These are phyloP conservation scores for Cordilura impudica DNA, from an alignment of 2,888 invertebrate genomes.

Conservation along the genomic window DNA sequence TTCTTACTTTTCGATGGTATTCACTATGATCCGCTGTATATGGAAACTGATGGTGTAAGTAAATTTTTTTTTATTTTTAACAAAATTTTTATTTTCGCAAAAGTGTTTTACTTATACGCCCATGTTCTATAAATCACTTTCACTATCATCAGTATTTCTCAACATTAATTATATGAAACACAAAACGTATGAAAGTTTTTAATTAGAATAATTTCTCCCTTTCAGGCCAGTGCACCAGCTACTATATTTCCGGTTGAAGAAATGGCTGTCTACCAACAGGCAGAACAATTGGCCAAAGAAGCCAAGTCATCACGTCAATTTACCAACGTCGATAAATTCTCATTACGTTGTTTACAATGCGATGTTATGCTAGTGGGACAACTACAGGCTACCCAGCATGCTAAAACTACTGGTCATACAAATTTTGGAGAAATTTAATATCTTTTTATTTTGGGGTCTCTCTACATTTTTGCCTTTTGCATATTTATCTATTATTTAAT, in stretches of 20 bases:
- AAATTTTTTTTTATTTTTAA: neutral
- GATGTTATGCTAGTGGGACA: constrained; percentile 87
- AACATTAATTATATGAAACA: no score
- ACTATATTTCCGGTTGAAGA: constrained; percentile 90
- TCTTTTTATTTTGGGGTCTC: constrained; percentile 67
- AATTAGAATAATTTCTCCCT: neutral
- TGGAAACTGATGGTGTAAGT: constrained; percentile 89
- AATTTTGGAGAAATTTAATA: constrained; percentile 88
- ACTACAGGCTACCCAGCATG: constrained; percentile 89
- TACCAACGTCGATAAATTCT: constrained; percentile 93
- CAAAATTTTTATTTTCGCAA: neutral
- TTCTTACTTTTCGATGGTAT: constrained; percentile 96
- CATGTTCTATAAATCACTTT: no score
- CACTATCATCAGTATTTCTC: no score
- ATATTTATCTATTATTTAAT: constrained; percentile 72
- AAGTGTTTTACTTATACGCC: no score
- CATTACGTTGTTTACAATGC: constrained; percentile 90
- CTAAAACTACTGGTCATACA: constrained; percentile 89
- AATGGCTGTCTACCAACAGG: constrained; percentile 85
- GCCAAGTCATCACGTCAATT: constrained; percentile 93
- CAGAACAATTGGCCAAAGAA: constrained; percentile 90
- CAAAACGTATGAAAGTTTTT: neutral
- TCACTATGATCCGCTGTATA: constrained; percentile 95
- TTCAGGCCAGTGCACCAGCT: constrained; percentile 85
- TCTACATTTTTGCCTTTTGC: constrained; percentile 74